Percentiles rank a stretch among this genome's conserved stretches.
Evolutionary conservation across 2,797 vertebrate species (phyloP).

Genomic region (Gallinago stenura): DNA sequence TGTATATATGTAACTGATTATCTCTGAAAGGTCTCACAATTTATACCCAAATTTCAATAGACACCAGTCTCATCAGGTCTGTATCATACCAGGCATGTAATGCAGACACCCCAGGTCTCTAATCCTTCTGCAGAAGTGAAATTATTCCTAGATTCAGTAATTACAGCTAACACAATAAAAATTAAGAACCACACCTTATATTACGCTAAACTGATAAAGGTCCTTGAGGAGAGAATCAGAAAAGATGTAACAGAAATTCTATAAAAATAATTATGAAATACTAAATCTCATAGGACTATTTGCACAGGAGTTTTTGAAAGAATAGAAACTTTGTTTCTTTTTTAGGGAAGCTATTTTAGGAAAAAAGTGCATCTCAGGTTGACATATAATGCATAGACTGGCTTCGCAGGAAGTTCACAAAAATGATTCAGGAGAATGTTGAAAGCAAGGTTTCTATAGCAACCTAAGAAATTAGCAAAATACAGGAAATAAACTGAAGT

Average conservation of each 20-base stretch:
- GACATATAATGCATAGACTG: background rate
- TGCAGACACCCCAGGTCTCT: background rate
- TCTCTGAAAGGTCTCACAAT: background rate
- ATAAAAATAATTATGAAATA: background rate
- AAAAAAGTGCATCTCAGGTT: background rate
- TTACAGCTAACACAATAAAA: background rate
- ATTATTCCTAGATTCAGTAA: background rate
- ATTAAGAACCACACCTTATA: background rate
- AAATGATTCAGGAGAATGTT: background rate
- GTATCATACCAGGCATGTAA: background rate
- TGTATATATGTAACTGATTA: background rate
- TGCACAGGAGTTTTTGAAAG: background rate
- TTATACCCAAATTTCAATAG: background rate
- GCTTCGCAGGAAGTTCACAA: background rate
- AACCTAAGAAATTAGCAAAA: constrained; percentile 50
- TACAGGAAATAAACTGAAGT: constrained; percentile 28
- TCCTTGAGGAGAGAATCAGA: background rate
- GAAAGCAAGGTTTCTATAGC: constrained; percentile 36
- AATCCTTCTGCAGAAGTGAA: background rate
- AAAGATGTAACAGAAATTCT: background rate
- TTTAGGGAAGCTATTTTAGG: background rate
- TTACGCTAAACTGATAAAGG: background rate
- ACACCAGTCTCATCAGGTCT: background rate
- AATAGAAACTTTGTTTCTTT: background rate
- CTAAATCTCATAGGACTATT: background rate